Percentiles rank a stretch among this genome's conserved stretches.
These are phyloP conservation scores for Orestias chungarensis DNA, from an alignment of 2,797 vertebrate genomes.

Conservation along the genomic window DNA sequence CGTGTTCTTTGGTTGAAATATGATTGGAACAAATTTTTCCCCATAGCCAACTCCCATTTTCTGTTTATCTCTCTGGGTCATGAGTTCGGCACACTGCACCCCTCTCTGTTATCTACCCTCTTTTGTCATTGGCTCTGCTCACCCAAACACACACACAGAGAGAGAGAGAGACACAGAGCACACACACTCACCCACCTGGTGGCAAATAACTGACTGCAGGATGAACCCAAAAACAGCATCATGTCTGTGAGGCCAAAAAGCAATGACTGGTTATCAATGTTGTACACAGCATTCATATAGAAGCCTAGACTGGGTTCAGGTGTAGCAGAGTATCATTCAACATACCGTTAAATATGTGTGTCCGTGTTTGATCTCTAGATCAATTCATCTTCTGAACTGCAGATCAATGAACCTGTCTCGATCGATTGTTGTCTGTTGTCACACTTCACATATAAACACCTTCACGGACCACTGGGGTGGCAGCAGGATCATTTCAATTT, in stretches of 20 bases:
- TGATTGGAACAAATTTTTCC: no score
- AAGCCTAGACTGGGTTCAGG: slow-evolving; percentile 28
- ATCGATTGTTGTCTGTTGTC: slow-evolving; percentile 26
- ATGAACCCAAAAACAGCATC: slow-evolving; percentile 44
- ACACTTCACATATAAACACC: slow-evolving; percentile 3
- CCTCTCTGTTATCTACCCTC: slow-evolving; percentile 44
- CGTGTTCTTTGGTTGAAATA: no score
- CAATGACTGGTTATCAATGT: slow-evolving; percentile 62
- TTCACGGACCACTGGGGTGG: slow-evolving; percentile 7
- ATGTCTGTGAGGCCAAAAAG: slow-evolving; percentile 53
- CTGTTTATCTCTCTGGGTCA: slow-evolving; percentile 57
- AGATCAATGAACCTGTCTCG: slow-evolving; percentile 43
- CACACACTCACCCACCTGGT: slow-evolving; percentile 59
- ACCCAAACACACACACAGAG: slow-evolving; percentile 14
- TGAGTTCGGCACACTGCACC: slow-evolving; percentile 26
- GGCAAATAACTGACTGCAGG: slow-evolving; percentile 66
- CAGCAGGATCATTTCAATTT: background rate
- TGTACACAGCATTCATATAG: slow-evolving; percentile 44
- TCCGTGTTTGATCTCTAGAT: slow-evolving; percentile 24
- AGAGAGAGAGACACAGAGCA: slow-evolving; percentile 14
- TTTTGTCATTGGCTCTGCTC: slow-evolving; percentile 52
- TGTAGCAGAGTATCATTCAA: slow-evolving; percentile 15
- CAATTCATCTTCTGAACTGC: slow-evolving; percentile 14
- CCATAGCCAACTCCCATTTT: slow-evolving; percentile 48
- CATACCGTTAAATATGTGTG: slow-evolving; percentile 5